A percentile compares a stretch with the other conserved stretches of the same genome.
Evolutionary conservation across 2,797 vertebrate genomes (phyloP).

Genomic region (Sphaeramia orbicularis): DNA sequence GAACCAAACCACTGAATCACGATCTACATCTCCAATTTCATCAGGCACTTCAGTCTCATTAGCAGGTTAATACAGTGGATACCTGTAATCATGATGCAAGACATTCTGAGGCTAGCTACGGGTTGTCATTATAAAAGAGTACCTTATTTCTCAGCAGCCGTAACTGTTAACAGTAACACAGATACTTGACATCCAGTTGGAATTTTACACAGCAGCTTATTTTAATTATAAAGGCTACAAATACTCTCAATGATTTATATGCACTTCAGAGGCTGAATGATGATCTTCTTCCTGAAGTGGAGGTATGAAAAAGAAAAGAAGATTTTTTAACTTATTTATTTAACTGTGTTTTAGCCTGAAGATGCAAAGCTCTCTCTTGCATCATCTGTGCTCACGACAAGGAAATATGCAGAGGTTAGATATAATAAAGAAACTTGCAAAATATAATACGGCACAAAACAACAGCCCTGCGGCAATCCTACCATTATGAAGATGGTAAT

Average conservation of each 20-base stretch:
- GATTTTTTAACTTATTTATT: too few relatives aligned
- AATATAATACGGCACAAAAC: slow-evolving; percentile 8
- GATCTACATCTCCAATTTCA: background rate
- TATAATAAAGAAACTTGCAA: background rate
- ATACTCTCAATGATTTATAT: background rate
- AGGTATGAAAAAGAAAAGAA: too few relatives aligned
- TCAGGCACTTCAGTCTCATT: background rate
- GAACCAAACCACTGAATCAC: slow-evolving; percentile 18
- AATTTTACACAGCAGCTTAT: background rate
- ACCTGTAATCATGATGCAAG: background rate
- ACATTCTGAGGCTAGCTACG: background rate
- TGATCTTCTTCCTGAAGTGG: background rate
- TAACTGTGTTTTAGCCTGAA: background rate
- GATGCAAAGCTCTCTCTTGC: background rate
- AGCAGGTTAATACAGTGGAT: background rate
- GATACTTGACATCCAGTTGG: background rate
- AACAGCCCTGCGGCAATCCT: background rate
- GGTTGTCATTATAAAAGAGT: background rate
- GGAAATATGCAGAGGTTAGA: slow-evolving; percentile 8
- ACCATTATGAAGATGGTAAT: background rate
- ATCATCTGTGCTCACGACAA: slow-evolving; percentile 2
- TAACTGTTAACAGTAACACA: background rate
- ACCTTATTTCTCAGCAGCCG: background rate
- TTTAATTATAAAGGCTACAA: too few relatives aligned
- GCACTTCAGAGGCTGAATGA: background rate